Percentiles rank a stretch among this genome's conserved stretches.
phyloP scores from a whole-genome alignment of 2,113 vertebrate species.

The Chauna torquata region DNA sequence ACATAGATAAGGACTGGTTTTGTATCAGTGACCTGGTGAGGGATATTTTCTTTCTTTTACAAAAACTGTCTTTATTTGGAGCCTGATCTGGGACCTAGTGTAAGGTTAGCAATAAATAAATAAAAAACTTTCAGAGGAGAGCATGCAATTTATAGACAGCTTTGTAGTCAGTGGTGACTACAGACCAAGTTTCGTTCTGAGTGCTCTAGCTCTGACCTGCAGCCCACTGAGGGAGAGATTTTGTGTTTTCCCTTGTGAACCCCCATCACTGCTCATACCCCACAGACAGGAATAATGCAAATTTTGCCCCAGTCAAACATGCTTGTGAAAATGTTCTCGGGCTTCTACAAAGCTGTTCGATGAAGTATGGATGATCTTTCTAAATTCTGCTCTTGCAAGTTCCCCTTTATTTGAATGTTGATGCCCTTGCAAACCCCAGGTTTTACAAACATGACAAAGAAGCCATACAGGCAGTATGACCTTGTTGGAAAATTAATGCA shows the following conservation, averaged over 20 bases:
- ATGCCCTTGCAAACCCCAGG: neutral
- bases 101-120: neutral
- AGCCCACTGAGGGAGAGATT: neutral
- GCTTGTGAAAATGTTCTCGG: neutral
- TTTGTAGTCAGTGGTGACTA: neutral
- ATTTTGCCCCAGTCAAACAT: neutral
- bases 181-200: neutral
- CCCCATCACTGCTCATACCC: accelerated
- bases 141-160: neutral
- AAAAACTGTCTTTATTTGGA: neutral
- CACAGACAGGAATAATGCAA: neutral
- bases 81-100: neutral
- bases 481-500: neutral
- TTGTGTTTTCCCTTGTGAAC: neutral
- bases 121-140: neutral
- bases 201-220: neutral
- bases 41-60: neutral
- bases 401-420: neutral
- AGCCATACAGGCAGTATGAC: neutral
- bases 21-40: neutral
- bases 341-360: neutral
- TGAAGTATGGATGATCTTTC: neutral
- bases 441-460: neutral
- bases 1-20: neutral
- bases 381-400: neutral